Conservation (phyloP, 2,888 invertebrate genomes). For the Hirtodrosophila histrioides region DNA sequence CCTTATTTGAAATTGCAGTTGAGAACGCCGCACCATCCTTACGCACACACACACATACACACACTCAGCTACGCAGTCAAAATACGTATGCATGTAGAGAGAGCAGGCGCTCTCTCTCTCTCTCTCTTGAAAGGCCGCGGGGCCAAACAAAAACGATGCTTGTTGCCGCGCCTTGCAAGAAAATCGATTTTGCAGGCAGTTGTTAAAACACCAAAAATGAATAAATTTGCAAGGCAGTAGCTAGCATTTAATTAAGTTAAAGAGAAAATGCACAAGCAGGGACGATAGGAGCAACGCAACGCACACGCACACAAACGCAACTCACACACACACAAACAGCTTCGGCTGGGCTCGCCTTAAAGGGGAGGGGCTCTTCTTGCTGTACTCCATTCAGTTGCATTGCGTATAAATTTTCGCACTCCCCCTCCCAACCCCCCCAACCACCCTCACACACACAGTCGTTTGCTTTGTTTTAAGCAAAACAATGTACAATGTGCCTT, state of each 20-base stretch:
- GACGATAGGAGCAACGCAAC: constrained; percentile 33
- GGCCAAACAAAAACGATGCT: constrained; percentile 59
- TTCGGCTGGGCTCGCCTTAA: constrained; percentile 49
- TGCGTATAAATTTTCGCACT: constrained; percentile 62
- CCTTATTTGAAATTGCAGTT: constrained; percentile 74
- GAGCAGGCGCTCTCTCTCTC: constrained; percentile 30
- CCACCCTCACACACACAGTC: constrained; percentile 27
- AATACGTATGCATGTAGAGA: constrained; percentile 24
- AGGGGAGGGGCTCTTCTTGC: constrained; percentile 50
- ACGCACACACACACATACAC: constrained; percentile 38
- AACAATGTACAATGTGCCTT: constrained; percentile 47
- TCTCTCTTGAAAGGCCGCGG: constrained; percentile 31
- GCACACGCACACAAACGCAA: constrained; percentile 22
- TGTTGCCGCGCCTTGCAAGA: constrained; percentile 76
- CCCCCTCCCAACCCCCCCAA: constrained; percentile 29
- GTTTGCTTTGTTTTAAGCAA: constrained; percentile 52
- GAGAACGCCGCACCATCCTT: constrained; percentile 51
- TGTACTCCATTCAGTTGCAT: constrained; percentile 45
- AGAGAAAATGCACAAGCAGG: constrained; percentile 29
- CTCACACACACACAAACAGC: constrained; percentile 42
- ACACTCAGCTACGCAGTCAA: constrained; percentile 13
- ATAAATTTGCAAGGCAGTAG: constrained; percentile 49
- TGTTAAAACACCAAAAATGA: constrained; percentile 52
- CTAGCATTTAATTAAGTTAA: constrained; percentile 50
- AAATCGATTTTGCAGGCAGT: constrained; percentile 76